Conservation (phyloP, 2,888 invertebrate genomes). For the Elmis aenea region DNA sequence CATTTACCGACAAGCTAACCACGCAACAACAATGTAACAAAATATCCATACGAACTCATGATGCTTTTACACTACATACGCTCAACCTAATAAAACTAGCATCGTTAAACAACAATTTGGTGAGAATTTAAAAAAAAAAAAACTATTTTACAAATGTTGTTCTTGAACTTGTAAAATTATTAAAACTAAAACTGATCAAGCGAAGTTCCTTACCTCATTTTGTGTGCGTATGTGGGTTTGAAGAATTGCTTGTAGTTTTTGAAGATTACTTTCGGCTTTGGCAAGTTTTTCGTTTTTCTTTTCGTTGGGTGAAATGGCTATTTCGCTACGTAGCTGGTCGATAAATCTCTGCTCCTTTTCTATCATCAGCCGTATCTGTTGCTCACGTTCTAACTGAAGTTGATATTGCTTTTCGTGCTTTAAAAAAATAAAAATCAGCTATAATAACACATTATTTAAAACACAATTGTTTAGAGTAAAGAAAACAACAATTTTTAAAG, state of each 20-base stretch:
- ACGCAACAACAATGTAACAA: slow-evolving; percentile 1
- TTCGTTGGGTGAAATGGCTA: slow-evolving; percentile 48
- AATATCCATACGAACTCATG: too few relatives aligned
- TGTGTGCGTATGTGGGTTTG: slow-evolving; percentile 33
- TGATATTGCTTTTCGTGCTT: slow-evolving; percentile 83
- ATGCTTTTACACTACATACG: too few relatives aligned
- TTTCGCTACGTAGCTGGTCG: slow-evolving; percentile 68
- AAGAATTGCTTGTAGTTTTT: slow-evolving; percentile 57
- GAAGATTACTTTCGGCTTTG: slow-evolving; percentile 57
- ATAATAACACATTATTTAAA: too few relatives aligned
- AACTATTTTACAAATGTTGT: too few relatives aligned
- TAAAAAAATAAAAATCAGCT: slow-evolving; percentile 33
- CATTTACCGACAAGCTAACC: slow-evolving; percentile 21
- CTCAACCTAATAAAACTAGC: too few relatives aligned
- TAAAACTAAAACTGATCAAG: too few relatives aligned
- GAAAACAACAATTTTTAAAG: too few relatives aligned
- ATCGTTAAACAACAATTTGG: too few relatives aligned
- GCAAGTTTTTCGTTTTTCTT: slow-evolving; percentile 51
- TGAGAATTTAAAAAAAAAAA: too few relatives aligned
- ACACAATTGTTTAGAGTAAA: too few relatives aligned
- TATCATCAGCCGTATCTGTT: slow-evolving; percentile 84
- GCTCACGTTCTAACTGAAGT: slow-evolving; percentile 75
- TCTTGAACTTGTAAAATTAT: too few relatives aligned
- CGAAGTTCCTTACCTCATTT: slow-evolving; percentile 39
- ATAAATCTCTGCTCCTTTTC: slow-evolving; percentile 81